Conservation (phyloP, 2,113 vertebrate species). For the Strigops habroptila region DNA sequence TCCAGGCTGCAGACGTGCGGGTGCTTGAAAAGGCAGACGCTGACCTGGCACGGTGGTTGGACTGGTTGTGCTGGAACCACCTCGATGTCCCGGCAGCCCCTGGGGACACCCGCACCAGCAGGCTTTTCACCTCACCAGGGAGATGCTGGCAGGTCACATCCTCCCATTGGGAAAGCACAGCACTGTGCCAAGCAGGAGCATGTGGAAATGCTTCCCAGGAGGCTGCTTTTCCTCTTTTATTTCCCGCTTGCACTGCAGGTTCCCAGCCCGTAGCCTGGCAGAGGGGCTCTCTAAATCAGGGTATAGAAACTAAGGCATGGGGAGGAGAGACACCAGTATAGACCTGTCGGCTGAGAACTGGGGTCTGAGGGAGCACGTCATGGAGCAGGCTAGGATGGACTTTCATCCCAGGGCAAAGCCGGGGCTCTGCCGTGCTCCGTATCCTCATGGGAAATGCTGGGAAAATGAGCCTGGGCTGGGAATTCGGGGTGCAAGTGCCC, state of each 20-base stretch:
- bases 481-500: background rate
- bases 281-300: too few relatives aligned
- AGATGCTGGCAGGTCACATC: background rate
- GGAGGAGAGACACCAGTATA: background rate
- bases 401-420: background rate
- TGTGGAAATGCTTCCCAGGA: fast-evolving
- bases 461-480: background rate
- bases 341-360: background rate
- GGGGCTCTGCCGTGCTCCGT: background rate
- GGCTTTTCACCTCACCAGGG: background rate
- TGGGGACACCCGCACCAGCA: background rate
- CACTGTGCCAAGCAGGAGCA: background rate
- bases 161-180: background rate
- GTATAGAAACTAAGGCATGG: background rate
- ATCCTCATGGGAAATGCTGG: fast-evolving
- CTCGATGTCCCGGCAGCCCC: background rate
- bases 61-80: background rate
- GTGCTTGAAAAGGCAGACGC: background rate
- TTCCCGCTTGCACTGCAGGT: fast-evolving
- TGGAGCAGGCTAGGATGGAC: background rate
- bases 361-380: background rate
- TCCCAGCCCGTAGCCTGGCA: background rate
- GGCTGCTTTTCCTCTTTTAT: background rate
- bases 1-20: background rate
- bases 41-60: background rate